phyloP scores from a whole-genome alignment of 1,140 invertebrate species.

The Bombus affinis region DNA sequence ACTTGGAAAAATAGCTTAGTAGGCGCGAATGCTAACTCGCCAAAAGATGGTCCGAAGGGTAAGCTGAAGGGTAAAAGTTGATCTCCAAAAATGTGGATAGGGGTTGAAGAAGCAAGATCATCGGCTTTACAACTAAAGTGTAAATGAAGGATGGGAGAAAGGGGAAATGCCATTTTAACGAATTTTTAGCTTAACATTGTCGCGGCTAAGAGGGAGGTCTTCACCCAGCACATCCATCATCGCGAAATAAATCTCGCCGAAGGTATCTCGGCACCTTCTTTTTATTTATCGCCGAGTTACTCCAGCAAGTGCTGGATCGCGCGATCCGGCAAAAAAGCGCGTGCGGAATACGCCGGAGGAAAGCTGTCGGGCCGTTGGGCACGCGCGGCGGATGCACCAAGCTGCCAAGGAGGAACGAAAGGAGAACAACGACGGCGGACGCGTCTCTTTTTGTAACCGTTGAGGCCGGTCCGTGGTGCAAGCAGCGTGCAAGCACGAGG shows the following conservation, averaged over 20 bases:
- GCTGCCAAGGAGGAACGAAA: not conserved
- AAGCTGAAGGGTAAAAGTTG: no score
- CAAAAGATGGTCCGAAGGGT: no score
- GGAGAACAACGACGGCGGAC: slow-evolving; percentile 1
- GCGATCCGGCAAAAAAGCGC: not conserved
- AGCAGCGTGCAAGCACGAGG: slow-evolving; percentile 1
- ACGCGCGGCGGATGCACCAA: not conserved
- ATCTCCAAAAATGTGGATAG: no score
- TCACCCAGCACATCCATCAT: not conserved
- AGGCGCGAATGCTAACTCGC: rapidly evolving
- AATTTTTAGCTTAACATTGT: no score
- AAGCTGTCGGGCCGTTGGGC: slow-evolving; percentile 30
- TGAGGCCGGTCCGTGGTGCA: not conserved
- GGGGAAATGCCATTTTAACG: no score
- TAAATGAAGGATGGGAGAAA: no score
- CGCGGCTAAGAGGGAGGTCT: no score
- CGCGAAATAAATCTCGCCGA: not conserved
- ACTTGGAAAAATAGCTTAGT: no score
- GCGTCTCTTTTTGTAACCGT: slow-evolving; percentile 48
- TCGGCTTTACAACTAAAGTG: no score
- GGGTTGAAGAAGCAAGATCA: no score
- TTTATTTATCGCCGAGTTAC: not conserved
- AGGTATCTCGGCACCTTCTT: not conserved
- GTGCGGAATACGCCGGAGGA: slow-evolving; percentile 2
- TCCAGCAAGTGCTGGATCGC: not conserved